Evolutionary conservation across 2,113 vertebrate genomes (phyloP).

Genomic region (Ammodytes marinus): DNA sequence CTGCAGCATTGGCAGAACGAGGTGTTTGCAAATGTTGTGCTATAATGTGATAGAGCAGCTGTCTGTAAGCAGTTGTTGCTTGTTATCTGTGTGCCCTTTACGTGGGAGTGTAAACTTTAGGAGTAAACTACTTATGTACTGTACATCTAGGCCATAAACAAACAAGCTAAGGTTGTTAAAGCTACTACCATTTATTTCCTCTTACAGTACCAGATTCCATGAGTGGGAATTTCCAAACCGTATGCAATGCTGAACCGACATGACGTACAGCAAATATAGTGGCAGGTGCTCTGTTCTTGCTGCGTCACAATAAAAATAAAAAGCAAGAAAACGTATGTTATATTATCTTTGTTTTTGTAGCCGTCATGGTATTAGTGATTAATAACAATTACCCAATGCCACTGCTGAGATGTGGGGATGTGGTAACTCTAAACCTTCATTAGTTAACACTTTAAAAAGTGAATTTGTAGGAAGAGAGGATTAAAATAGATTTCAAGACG

Average conservation of each 20-base stretch:
- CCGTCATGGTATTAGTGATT: neutral
- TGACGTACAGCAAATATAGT: neutral
- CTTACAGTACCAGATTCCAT: neutral
- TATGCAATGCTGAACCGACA: neutral
- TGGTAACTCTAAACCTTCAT: neutral
- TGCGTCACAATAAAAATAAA: neutral
- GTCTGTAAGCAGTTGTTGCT: constrained; percentile 6
- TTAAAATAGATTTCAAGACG: neutral
- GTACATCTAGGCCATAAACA: neutral
- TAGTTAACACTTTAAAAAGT: neutral
- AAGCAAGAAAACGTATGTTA: neutral
- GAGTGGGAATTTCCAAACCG: neutral
- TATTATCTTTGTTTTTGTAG: neutral
- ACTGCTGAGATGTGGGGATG: constrained; percentile 11
- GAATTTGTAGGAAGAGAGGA: constrained; percentile 13
- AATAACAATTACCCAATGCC: neutral
- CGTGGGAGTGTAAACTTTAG: neutral
- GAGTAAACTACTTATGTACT: neutral
- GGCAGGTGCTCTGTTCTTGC: neutral
- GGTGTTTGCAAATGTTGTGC: constrained; percentile 11
- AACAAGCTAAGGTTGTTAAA: neutral
- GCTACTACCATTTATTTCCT: no score
- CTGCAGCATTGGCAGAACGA: constrained; percentile 29
- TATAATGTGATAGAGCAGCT: neutral
- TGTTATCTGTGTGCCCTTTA: neutral